Evolutionary conservation across 2,113 vertebrate genomes (phyloP).

Genomic region (Toxotes jaculatrix): DNA sequence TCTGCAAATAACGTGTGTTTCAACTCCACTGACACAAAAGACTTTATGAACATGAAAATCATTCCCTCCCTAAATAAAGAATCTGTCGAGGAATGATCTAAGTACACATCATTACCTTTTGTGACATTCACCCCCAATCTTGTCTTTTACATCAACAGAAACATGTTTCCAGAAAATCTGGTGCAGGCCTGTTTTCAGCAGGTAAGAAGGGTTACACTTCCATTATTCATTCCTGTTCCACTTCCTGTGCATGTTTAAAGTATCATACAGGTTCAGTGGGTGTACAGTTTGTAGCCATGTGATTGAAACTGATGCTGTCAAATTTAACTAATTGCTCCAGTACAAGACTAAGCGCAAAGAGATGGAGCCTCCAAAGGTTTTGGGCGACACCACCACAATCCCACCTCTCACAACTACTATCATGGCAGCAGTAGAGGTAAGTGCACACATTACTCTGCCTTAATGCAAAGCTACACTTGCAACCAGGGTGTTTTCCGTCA

Average conservation of each 20-base stretch:
- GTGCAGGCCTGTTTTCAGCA: conserved; percentile 98
- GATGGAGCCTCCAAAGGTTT: conserved; percentile 71
- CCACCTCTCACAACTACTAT: conserved; percentile 75
- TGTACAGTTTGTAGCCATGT: neutral
- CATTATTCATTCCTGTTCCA: neutral
- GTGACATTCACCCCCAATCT: neutral
- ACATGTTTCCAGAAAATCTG: conserved; percentile 99
- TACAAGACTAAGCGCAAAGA: conserved; percentile 96
- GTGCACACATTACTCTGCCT: neutral
- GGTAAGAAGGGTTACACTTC: conserved; percentile 77
- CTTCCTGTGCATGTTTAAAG: neutral
- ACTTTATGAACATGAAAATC: neutral
- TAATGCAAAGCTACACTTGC: neutral
- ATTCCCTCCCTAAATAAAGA: neutral
- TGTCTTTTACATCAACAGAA: conserved; percentile 82
- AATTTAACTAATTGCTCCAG: conserved; percentile 75
- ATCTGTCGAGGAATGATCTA: neutral
- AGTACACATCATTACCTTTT: neutral
- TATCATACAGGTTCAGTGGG: neutral
- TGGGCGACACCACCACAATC: conserved; percentile 71
- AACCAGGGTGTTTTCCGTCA: neutral
- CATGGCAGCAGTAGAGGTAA: conserved; percentile 78
- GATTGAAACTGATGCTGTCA: neutral
- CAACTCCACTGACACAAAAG: no score
- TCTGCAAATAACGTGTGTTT: no score